These are phyloP conservation scores for Drosophila mauritiana DNA, from an alignment of 1,140 invertebrate genomes.

Conservation along the genomic window DNA sequence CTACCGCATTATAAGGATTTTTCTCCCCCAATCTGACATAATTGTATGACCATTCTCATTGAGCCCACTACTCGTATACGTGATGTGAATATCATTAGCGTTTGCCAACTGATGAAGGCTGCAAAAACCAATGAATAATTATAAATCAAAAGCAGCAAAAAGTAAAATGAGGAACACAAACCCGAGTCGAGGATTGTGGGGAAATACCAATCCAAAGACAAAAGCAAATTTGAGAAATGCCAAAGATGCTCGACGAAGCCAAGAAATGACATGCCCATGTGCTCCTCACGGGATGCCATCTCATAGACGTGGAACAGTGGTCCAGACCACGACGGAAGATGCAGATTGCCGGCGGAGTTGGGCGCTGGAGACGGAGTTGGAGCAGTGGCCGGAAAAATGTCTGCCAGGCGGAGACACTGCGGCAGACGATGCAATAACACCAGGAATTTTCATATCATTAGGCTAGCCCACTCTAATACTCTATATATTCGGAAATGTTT, in stretches of 20 bases:
- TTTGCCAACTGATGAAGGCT: conserved; percentile 6
- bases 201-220: conserved; percentile 43
- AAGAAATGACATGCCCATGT: conserved; percentile 78
- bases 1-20: conserved; percentile 4
- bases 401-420: conserved; percentile 72
- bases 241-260: conserved; percentile 74
- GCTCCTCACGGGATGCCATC: conserved; percentile 39
- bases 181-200: conserved; percentile 29
- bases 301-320: conserved; percentile 27
- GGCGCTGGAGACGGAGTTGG: conserved; percentile 27
- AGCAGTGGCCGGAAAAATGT: conserved; percentile 32
- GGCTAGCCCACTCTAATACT: background rate
- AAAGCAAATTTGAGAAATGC: conserved; percentile 69
- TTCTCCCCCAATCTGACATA: conserved; percentile 7
- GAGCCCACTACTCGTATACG: conserved; percentile 56
- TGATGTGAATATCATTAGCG: conserved; percentile 33
- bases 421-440: conserved; percentile 78
- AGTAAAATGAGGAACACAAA: conserved; percentile 77
- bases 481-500: background rate
- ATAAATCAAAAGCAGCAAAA: conserved; percentile 56
- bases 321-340: conserved; percentile 35
- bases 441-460: background rate
- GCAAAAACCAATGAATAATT: conserved; percentile 54
- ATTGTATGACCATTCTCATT: conserved; percentile 12
- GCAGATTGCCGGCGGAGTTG: conserved; percentile 21